A percentile compares a stretch with the other conserved stretches of the same genome.
These are phyloP conservation scores for Symphodus melops DNA, from an alignment of 2,113 vertebrate genomes.

Conservation along the genomic window DNA sequence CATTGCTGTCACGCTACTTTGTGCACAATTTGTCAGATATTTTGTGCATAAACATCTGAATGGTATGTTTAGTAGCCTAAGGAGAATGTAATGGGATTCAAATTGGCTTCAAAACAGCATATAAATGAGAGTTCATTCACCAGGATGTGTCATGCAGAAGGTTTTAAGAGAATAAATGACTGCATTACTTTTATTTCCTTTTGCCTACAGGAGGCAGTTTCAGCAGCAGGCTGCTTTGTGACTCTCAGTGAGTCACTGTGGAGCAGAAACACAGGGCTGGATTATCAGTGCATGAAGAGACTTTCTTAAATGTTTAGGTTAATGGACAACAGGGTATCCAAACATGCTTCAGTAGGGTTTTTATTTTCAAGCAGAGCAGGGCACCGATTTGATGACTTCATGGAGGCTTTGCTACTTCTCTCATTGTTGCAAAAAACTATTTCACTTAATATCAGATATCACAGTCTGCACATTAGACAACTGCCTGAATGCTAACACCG, in stretches of 20 bases:
- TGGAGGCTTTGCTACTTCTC: no score
- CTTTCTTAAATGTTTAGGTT: no score
- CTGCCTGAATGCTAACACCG: slow-evolving; percentile 26
- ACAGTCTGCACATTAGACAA: slow-evolving; percentile 32
- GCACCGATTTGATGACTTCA: no score
- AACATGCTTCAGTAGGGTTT: no score
- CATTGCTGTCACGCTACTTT: background rate
- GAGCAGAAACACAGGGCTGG: background rate
- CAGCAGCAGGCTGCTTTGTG: background rate
- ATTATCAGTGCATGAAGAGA: background rate
- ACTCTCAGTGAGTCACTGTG: background rate
- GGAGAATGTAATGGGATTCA: slow-evolving; percentile 7
- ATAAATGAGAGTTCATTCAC: slow-evolving; percentile 1
- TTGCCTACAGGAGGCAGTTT: background rate
- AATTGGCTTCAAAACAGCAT: background rate
- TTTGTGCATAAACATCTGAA: background rate
- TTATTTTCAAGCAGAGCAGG: no score
- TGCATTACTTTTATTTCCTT: background rate
- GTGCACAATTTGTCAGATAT: background rate
- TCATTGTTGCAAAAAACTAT: background rate
- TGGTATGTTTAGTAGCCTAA: slow-evolving; percentile 9
- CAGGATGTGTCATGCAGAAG: background rate
- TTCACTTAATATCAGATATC: slow-evolving; percentile 37
- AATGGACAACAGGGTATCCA: no score
- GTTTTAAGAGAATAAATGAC: background rate